Evolutionary conservation across 2,888 invertebrate genomes (phyloP).

Genomic region (Villa cingulata): DNA sequence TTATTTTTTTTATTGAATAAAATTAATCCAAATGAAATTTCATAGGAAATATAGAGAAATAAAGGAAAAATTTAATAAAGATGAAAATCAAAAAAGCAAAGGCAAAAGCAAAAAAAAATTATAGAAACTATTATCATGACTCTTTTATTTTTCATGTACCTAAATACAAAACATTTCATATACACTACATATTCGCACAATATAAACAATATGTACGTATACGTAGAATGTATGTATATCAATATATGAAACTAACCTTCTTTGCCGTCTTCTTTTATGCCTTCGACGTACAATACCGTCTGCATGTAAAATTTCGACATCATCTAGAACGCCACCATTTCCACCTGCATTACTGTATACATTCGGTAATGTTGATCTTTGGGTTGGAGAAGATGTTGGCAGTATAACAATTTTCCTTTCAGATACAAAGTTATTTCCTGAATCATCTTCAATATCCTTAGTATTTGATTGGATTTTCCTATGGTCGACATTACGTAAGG

Average conservation of each 20-base stretch:
- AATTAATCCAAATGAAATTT: background rate
- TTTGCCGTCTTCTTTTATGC: slow-evolving; percentile 30
- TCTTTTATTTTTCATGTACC: too few relatives aligned
- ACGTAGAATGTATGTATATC: background rate
- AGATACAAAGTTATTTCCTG: slow-evolving; percentile 34
- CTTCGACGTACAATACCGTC: slow-evolving; percentile 29
- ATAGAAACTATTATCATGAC: too few relatives aligned
- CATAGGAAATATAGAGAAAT: background rate
- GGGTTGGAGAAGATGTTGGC: slow-evolving; percentile 31
- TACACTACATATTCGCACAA: too few relatives aligned
- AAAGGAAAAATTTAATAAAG: background rate
- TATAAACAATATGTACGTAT: too few relatives aligned
- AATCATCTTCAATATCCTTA: slow-evolving; percentile 35
- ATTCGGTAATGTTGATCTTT: slow-evolving; percentile 32
- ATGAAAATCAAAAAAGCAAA: background rate
- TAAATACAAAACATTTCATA: too few relatives aligned
- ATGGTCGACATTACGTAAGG: slow-evolving; percentile 29
- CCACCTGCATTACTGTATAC: slow-evolving; percentile 36
- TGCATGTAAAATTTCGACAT: slow-evolving; percentile 31
- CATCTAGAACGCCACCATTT: slow-evolving; percentile 33
- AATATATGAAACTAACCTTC: slow-evolving; percentile 21
- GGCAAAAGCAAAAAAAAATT: too few relatives aligned
- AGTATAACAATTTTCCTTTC: slow-evolving; percentile 29
- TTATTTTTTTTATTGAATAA: background rate
- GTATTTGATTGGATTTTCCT: slow-evolving; percentile 37